Conservation (phyloP, 2,113 vertebrate genomes). For the Mellivora capensis region DNA sequence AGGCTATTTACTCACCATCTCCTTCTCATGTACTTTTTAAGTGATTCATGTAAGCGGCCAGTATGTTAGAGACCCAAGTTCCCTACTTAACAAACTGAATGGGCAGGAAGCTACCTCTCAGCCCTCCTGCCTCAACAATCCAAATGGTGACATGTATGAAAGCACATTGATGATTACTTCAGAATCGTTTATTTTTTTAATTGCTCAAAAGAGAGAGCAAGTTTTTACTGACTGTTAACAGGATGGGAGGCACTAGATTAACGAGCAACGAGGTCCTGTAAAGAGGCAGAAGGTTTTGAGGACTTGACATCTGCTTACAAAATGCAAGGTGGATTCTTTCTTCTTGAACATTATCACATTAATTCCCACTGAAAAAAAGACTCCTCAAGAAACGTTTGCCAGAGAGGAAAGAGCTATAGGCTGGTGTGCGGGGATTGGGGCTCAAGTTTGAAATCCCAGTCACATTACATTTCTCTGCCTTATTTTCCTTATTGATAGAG, state of each 20-base stretch:
- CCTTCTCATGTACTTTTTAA: slow-evolving; percentile 24
- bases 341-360: background rate
- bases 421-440: background rate
- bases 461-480: background rate
- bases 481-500: background rate
- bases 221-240: background rate
- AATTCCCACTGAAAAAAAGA: background rate
- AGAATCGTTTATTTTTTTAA: background rate
- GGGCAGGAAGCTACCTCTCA: background rate
- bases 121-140: background rate
- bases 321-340: background rate
- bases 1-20: slow-evolving; percentile 51
- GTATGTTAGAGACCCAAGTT: background rate
- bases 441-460: background rate
- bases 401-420: background rate
- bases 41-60: slow-evolving; percentile 48
- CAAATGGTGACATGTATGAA: background rate
- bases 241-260: background rate
- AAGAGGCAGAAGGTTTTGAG: background rate
- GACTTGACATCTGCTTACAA: background rate
- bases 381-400: background rate
- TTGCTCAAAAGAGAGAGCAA: background rate
- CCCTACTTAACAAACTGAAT: background rate
- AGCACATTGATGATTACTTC: background rate
- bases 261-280: background rate